A percentile compares a stretch with the other conserved stretches of the same genome.
phyloP scores from a whole-genome alignment of 1,140 invertebrate species.

The Octopus bimaculoides region DNA sequence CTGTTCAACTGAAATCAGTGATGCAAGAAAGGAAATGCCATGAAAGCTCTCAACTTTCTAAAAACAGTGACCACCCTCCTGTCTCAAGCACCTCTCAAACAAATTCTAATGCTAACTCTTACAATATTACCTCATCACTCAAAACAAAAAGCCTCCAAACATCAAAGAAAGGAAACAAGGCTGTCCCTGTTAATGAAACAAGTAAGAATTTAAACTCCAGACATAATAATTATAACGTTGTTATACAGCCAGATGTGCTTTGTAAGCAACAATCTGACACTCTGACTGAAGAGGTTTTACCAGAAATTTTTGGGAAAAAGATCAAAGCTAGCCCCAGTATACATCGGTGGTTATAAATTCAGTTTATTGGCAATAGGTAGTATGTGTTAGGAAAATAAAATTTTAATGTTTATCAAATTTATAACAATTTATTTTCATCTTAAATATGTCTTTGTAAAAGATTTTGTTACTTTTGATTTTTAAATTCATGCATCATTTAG shows the following conservation, averaged over 20 bases:
- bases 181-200: not conserved
- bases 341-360: slow-evolving; percentile 8
- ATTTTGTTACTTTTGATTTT: no score
- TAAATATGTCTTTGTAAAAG: no score
- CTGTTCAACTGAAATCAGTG: not conserved
- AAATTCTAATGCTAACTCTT: not conserved
- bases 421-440: no score
- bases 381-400: no score
- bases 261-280: not conserved
- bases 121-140: not conserved
- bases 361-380: not conserved
- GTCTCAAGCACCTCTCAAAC: not conserved
- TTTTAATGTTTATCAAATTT: no score
- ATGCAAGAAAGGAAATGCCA: not conserved
- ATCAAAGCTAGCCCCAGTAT: not conserved
- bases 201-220: not conserved
- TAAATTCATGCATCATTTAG: no score
- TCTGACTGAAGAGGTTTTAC: not conserved
- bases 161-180: not conserved
- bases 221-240: not conserved
- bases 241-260: not conserved
- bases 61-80: not conserved
- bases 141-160: not conserved
- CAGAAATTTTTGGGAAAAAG: not conserved
- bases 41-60: not conserved